phyloP scores from a whole-genome alignment of 2,797 vertebrate genomes.

The Otus scops region DNA sequence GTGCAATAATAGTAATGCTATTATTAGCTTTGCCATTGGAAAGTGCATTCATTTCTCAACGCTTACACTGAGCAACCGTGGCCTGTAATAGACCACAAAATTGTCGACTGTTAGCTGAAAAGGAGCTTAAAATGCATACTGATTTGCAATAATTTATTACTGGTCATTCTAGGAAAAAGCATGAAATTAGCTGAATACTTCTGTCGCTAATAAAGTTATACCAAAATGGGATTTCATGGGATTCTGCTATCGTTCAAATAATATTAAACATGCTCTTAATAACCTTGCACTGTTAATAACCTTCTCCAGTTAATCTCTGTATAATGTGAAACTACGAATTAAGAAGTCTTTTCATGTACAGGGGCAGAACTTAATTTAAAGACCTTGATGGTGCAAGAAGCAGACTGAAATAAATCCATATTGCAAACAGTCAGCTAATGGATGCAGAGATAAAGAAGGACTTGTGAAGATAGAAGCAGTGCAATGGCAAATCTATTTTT shows the following conservation, averaged over 20 bases:
- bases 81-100: neutral
- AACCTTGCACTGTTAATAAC: slow-evolving; percentile 59
- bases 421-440: slow-evolving; percentile 18
- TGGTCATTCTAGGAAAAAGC: slow-evolving; percentile 4
- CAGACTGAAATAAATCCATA: slow-evolving; percentile 34
- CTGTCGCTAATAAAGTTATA: neutral
- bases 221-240: slow-evolving; percentile 33
- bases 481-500: slow-evolving; percentile 33
- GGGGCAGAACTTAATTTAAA: slow-evolving; percentile 33
- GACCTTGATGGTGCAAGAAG: slow-evolving; percentile 7
- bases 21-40: neutral
- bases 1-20: neutral
- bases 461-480: neutral
- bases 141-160: slow-evolving; percentile 38
- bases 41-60: neutral
- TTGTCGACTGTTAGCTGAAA: neutral
- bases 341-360: slow-evolving; percentile 47
- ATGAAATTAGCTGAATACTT: slow-evolving; percentile 8
- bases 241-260: slow-evolving; percentile 34
- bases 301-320: slow-evolving; percentile 36
- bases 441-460: neutral
- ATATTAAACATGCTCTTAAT: slow-evolving; percentile 52
- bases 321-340: slow-evolving; percentile 42
- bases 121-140: slow-evolving; percentile 25
- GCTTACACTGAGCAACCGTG: neutral